Base-by-base conservation (phyloP, 2,888 invertebrate species). In the Dugesia japonica region DNA sequence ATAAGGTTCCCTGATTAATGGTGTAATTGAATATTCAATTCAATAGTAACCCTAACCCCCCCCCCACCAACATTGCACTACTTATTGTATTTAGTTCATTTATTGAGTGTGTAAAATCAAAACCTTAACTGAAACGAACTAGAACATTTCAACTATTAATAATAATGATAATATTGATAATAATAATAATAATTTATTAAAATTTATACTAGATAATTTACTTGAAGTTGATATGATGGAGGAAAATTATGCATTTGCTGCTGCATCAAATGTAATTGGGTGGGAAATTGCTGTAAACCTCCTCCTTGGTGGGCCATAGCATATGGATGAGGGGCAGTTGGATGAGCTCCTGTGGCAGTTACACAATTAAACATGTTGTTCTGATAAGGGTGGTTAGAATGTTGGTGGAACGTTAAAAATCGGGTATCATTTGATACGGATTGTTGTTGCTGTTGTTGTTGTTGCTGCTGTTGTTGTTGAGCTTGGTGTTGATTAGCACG, bases 191-290 rank as follows among this genome's bases (percentile, higher is more conserved):
- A n/a, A n/a, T n/a, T n/a, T n/a, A n/a, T n/a, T n/a, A n/a, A n/a
- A n/a, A n/a, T n/a, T n/a, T n/a, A n/a, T n/a, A n/a, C n/a, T n/a
- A n/a, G n/a, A 31, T 4, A 7, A 31, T 31, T 56, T 56, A 56
- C 56, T n/a, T 4, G 56, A 56, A 13, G 17, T 56, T 56, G 56
- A 56, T 56, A 56, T 56, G 56, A 56, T 23, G n/a, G 4, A 56
- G 56, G 56, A 56, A 56, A 56, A 56, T 56, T 56, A 56, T 56
- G 56, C 56, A 56, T 56, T 56, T 56, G 56, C 23, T 56, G 56
- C 23, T 56, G 56, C 56, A 56, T 56, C 56, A 56, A 56, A 56
- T 56, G 56, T 23, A 56, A 56, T 56, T 56, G 56, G n/a, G 56
- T 4, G 17, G 4, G 56, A 4, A 56, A 13, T 56, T 56, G 56